Evolutionary conservation across 2,113 vertebrate species (phyloP), one percentile per base, ranked within the genome.

Genomic region (Heteronetta atricapilla): DNA sequence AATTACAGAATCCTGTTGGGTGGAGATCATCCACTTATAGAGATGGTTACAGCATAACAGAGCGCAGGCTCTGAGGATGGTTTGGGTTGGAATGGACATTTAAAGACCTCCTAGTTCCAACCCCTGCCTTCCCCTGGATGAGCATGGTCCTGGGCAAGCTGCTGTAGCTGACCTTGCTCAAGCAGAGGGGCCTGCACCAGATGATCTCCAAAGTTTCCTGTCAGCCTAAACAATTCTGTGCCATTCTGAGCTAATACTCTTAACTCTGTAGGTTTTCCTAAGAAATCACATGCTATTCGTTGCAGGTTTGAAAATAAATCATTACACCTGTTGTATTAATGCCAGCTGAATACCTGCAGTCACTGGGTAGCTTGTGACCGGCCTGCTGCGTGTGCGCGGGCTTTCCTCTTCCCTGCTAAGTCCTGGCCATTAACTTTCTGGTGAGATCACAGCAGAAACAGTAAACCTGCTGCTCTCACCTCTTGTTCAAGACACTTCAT

Each of bases 301-400:
- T 88, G 15, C n/a, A 55, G n/a, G 7, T 59, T 67, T 91, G n/a
- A 70, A 85, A 67, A 78, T 14, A 91, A 69, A 68, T 70, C 42
- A 53, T 81, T 78, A 87, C 29, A 87, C 0, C 11, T 64, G 3
- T 31, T 55, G 5, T 75, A 38, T 69, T 82, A 67, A 34, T 79
- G 21, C 15, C 6, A 40, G 11, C 31, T 88, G 53, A 68, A 64
- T 72, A 46, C 68, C 20, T 75, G 36, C 11, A 82, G 10, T 85
- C 26, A 17, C 36, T 70, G 36, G 6, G 36, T 62, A 31, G 44
- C 31, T 90, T 81, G 62, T 79, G 77, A 58, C 5, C 22, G 42
- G 40, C 31, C 26, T 59, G 40, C 22, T 59, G 40, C 53, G 5
- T 15, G 3, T 79, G 16, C 63, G 23, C 40, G 56, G 59, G 5